Evolutionary conservation across 2,797 vertebrate genomes (phyloP), one percentile per base, ranked within the genome.

Genomic region (Poeciliopsis turneri): DNA sequence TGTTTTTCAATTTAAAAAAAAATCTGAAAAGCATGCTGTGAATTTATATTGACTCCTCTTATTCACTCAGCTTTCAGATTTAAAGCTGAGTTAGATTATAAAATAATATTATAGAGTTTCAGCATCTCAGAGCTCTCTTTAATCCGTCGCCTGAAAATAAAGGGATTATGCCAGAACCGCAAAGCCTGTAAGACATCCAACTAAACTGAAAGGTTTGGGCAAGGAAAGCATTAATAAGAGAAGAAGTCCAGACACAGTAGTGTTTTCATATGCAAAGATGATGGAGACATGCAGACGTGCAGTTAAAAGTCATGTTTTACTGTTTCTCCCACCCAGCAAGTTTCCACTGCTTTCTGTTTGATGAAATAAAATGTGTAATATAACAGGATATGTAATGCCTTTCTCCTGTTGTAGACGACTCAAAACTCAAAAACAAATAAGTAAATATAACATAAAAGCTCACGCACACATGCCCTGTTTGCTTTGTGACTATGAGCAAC

Each of bases 401-500:
- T 79, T 57, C 10, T 7, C 1, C 57, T 59, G 5, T 13, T 15
- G 69, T 23, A 75, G 68, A 86, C 75, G 46, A 78, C 45, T 68
- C 9, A n/a, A 72, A 72, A 71, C 78, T 59, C 51, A 18, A 25
- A 77, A 41, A 77, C 55, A 82, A 33, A 81, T 80, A 69, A 25
- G 77, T 30, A 74, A 76, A 81, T 59, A 78, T 64, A 46, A 74
- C 36, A 53, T 45, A 68, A 61, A 77, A 51, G 77, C 72, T 66
- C 74, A 78, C n/a, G 43, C 41, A 43, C 28, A 64, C 71, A 78
- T 46, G 9, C 47, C 33, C 76, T 43, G 74, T 33, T 73, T 55
- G 74, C 81, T 84, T 87, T 89, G 86, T 82, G 70, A 76, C 25
- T 18, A 36, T 78, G 51, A 82, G 71, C 76, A 78, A 76, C 72